Base-by-base conservation (phyloP, 2,797 vertebrate species). In the Neosalanx taihuensis region DNA sequence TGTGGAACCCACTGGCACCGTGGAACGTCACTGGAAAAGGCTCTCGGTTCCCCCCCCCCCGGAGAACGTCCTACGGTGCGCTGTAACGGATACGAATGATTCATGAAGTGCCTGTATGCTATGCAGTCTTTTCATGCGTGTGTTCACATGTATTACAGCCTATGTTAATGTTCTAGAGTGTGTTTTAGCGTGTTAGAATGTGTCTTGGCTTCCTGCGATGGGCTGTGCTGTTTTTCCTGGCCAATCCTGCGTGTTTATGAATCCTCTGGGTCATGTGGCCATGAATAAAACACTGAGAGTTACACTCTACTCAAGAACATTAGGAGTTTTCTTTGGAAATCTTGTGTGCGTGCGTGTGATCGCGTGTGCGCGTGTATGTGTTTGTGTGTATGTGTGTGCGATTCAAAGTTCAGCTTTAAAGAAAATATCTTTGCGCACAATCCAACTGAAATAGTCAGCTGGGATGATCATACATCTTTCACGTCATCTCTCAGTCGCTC, bases 161-260 rank as follows among this genome's bases (percentile, higher is more conserved):
- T 31, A 9, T 7, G 26, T 63, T 18, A 6, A 31, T 33, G 18
- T 63, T 35, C 57, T 59, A 59, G 57, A 59, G 26, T 26, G 58
- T 63, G 31, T 33, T 63, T 63, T 63, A 68, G 73, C 33, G 64
- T 73, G 77, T 81, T 15, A 26, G 37, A 41, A 23, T 41, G 37
- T 65, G 30, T 15, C 61, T 33, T 33, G 13, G 12, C 30, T 33
- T 33, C 61, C 61, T 33, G 17, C 30, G 4, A 63, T 33, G 15
- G 30, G 17, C 4, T 18, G 17, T 17, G 17, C 30, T 33, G 12
- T 17, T 33, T 26, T 20, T 13, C 64, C 35, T 26, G 6, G 17
- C 2, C 64, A 12, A 3, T 26, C 5, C 3, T 29, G 37, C 12
- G 35, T 66, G 41, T 29, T 46, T 46, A 49, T 26, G 23, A 23